Conservation (phyloP, 1,140 invertebrate genomes). For the Cydia fagiglandana region DNA sequence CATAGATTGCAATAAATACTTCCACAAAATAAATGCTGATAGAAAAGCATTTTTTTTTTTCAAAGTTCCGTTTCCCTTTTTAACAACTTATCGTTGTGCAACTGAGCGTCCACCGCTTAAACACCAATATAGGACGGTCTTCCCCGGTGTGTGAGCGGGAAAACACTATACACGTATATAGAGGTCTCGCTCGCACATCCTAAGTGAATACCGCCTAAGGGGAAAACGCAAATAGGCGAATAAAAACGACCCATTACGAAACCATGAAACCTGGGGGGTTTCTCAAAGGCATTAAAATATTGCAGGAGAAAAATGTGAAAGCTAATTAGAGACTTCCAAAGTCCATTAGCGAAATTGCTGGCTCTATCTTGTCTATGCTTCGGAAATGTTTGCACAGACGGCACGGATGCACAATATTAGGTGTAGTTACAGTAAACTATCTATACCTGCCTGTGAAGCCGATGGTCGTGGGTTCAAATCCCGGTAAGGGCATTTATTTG, state of each 20-base stretch:
- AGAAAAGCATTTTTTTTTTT: not conserved
- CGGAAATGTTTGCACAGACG: constrained; percentile 37
- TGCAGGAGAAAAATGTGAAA: constrained; percentile 30
- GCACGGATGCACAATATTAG: not conserved
- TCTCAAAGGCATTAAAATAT: constrained; percentile 5
- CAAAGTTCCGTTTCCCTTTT: not conserved
- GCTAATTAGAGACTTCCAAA: constrained; percentile 44
- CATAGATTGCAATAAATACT: not conserved
- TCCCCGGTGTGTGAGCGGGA: no score
- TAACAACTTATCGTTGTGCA: not conserved
- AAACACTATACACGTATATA: no score
- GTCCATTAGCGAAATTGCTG: constrained; percentile 43
- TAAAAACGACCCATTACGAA: constrained; percentile 21
- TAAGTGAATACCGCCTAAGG: not conserved
- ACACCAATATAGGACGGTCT: not conserved
- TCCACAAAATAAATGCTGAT: not conserved
- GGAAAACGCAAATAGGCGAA: constrained; percentile 4
- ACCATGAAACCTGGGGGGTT: constrained; percentile 8
- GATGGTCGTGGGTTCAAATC: no score
- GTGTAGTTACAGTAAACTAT: not conserved
- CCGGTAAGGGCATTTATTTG: no score
- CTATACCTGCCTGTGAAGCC: no score
- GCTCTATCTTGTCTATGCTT: constrained; percentile 28
- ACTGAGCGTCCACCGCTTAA: constrained; percentile 10
- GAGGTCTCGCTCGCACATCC: no score